A percentile compares a stretch with the other conserved stretches of the same genome.
These are phyloP conservation scores for Triplophysa yarkandensis DNA, from an alignment of 2,797 vertebrate species.

Conservation along the genomic window DNA sequence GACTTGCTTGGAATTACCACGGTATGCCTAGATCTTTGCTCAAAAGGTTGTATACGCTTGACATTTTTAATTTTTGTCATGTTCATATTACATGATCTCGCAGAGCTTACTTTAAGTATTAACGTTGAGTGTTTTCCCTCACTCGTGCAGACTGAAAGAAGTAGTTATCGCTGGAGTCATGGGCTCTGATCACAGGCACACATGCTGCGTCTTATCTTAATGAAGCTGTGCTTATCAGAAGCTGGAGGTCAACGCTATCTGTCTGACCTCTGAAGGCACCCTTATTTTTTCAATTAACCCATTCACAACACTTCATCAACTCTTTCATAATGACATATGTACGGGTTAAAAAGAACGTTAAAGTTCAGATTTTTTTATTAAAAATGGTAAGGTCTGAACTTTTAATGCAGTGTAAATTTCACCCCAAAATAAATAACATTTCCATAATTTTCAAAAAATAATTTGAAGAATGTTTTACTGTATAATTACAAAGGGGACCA, in stretches of 20 bases:
- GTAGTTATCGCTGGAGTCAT: conserved; percentile 43
- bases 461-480: too few relatives aligned
- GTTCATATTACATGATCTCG: conserved; percentile 30
- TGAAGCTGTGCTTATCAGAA: conserved; percentile 47
- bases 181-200: conserved; percentile 37
- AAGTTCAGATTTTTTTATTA: not conserved
- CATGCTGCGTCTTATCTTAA: conserved; percentile 46
- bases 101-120: not conserved
- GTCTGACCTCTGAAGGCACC: conserved; percentile 41
- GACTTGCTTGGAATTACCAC: not conserved
- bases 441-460: too few relatives aligned
- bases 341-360: conserved; percentile 6
- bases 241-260: conserved; percentile 33
- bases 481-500: too few relatives aligned
- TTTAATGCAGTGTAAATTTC: too few relatives aligned
- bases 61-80: conserved; percentile 9
- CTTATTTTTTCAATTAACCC: conserved; percentile 45
- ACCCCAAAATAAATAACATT: too few relatives aligned
- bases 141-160: conserved; percentile 5
- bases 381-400: conserved; percentile 5
- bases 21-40: not conserved
- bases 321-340: conserved; percentile 1
- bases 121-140: conserved; percentile 6
- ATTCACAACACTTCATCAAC: conserved; percentile 11
- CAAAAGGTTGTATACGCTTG: conserved; percentile 12